Conservation (phyloP, 2,888 invertebrate species). For the Dryobota labecula region DNA sequence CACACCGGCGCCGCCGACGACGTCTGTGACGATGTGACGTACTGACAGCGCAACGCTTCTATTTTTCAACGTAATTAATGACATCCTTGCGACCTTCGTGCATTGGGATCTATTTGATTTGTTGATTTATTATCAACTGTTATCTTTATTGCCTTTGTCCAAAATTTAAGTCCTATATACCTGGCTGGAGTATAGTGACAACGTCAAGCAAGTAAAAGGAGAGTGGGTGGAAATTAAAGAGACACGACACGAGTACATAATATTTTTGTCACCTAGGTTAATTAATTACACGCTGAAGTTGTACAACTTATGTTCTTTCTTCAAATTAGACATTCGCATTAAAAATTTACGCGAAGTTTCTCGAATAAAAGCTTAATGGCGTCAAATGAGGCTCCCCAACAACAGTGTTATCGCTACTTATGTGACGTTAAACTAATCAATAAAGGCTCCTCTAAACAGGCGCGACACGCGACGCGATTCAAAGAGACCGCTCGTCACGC, state of each 20-base stretch:
- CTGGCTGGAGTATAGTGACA: neutral
- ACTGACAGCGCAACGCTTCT: conserved; percentile 29
- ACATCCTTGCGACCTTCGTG: conserved; percentile 23
- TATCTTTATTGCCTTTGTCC: conserved; percentile 7
- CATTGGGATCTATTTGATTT: conserved; percentile 19
- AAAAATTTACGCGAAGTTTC: conserved; percentile 50
- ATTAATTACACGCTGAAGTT: conserved; percentile 29
- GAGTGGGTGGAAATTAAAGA: conserved; percentile 9
- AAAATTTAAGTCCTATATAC: neutral
- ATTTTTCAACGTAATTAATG: conserved; percentile 38
- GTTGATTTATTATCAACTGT: conserved; percentile 14
- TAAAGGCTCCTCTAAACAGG: too few species aligned
- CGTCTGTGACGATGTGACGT: conserved; percentile 55
- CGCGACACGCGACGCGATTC: too few species aligned
- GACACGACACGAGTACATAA: conserved; percentile 14
- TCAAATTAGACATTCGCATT: conserved; percentile 34
- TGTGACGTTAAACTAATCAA: conserved; percentile 47
- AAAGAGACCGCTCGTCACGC: too few species aligned
- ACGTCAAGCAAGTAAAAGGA: conserved; percentile 1
- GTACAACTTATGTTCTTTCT: conserved; percentile 30
- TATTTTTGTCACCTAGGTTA: conserved; percentile 34
- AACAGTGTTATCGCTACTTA: conserved; percentile 64
- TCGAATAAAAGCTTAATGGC: conserved; percentile 57
- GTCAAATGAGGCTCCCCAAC: conserved; percentile 57
- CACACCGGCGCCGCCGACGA: conserved; percentile 61